Conservation (phyloP, 2,888 invertebrate genomes). For the Arge pagana region DNA sequence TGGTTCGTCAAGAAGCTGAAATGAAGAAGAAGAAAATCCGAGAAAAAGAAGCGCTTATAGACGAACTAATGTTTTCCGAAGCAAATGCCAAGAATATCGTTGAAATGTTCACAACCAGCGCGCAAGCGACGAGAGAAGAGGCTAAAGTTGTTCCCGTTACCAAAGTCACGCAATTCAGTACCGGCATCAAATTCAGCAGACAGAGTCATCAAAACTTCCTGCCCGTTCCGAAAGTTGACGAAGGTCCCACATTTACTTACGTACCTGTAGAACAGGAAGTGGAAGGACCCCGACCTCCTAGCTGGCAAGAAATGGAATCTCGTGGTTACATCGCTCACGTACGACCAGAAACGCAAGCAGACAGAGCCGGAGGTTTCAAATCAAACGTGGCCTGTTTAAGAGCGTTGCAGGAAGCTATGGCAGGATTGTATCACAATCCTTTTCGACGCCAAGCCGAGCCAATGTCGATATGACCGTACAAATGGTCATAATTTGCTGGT, state of each 20-base stretch:
- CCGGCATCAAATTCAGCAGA: conserved; percentile 81
- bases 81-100: conserved; percentile 88
- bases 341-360: conserved; percentile 71
- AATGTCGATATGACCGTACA: conserved; percentile 35
- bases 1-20: conserved; percentile 64
- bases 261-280: conserved; percentile 56
- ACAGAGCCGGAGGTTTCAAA: conserved; percentile 88
- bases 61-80: conserved; percentile 93
- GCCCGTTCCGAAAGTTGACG: conserved; percentile 74
- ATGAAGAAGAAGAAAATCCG: conserved; percentile 81
- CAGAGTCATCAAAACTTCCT: conserved; percentile 67
- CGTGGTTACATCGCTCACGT: conserved; percentile 78
- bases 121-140: conserved; percentile 71
- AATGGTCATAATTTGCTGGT: conserved; percentile 20
- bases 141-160: conserved; percentile 58
- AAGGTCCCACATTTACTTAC: conserved; percentile 78
- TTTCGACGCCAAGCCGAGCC: conserved; percentile 40
- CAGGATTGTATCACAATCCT: conserved; percentile 68
- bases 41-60: conserved; percentile 90
- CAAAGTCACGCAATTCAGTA: conserved; percentile 77
- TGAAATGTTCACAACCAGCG: conserved; percentile 75
- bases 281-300: conserved; percentile 78
- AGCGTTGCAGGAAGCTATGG: conserved; percentile 86
- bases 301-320: conserved; percentile 65
- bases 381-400: conserved; percentile 81